Conservation (phyloP, 2,797 vertebrate species). For the Xiphorhynchus erythropygius region DNA sequence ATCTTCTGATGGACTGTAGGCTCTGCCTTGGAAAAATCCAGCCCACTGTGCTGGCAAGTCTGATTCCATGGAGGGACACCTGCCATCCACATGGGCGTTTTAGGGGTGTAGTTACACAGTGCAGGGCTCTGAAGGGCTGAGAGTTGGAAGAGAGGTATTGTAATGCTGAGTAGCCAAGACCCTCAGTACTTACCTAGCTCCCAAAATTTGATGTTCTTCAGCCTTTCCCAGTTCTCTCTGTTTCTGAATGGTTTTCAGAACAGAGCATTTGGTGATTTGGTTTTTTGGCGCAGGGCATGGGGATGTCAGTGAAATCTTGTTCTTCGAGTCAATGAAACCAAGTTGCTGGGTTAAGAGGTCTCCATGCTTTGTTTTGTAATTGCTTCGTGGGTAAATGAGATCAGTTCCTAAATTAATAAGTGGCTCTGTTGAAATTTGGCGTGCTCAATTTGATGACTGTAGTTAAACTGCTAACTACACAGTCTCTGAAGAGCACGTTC, state of each 20-base stretch:
- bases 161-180: not conserved
- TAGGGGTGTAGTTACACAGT: not conserved
- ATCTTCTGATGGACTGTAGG: not conserved
- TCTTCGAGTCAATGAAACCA: not conserved
- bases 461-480: not conserved
- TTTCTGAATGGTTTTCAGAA: not conserved
- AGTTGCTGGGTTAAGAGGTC: not conserved
- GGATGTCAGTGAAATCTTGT: not conserved
- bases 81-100: rapidly evolving
- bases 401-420: not conserved
- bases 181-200: not conserved
- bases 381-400: not conserved
- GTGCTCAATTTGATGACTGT: not conserved
- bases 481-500: not conserved
- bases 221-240: not conserved
- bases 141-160: not conserved
- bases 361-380: not conserved
- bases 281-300: not conserved
- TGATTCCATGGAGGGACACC: not conserved
- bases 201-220: not conserved
- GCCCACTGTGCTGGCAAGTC: not conserved
- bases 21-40: not conserved
- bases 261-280: not conserved
- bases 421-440: not conserved
- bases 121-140: not conserved